Evolutionary conservation across 2,113 vertebrate genomes (phyloP), one percentile per base, ranked within the genome.

Genomic region (Corythoichthys haematopterus): DNA sequence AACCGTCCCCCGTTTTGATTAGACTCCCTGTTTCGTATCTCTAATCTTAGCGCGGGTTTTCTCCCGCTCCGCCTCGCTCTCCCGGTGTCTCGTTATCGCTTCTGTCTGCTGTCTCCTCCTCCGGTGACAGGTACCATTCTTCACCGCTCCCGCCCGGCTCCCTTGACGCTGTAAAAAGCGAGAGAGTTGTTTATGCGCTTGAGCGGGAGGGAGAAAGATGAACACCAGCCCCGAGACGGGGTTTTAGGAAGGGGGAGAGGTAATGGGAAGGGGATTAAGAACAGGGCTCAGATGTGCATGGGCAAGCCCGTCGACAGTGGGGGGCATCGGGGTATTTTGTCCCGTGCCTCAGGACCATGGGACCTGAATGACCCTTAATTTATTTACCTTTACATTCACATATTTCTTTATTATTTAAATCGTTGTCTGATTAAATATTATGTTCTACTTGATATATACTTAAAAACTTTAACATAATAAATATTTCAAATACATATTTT

Each of bases 91-190:
- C 28, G 69, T 84, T 85, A 85, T 83, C 77, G 3, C 82, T 62
- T 55, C 68, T 66, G 67, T 79, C 72, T 73, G 43, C 68, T 28
- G 69, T 83, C 79, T 82, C 69, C 76, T 77, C 75, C 76, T 76
- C 60, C 64, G 47, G 70, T 86, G 87, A 87, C 85, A 86, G 81
- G 79, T 78, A 75, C 81, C 71, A 87, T 86, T 84, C 82, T 77
- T 89, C 84, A 87, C 71, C 80, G 11, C 74, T 68, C 68, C 69
- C 47, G 71, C 46, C 68, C 61, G 38, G 36, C n/a, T 46, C 74
- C 67, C 60, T 47, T 14, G 20, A 62, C 60, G 13, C 11, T 4
- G 37, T 40, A 60, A 60, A 38, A 45, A 13, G 53, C 61, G 71
- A 13, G 69, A 63, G 13, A 47, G 50, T 66, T 61, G 15, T 66